Base-by-base conservation (phyloP, 2,888 invertebrate species). In the Phortica okadai region DNA sequence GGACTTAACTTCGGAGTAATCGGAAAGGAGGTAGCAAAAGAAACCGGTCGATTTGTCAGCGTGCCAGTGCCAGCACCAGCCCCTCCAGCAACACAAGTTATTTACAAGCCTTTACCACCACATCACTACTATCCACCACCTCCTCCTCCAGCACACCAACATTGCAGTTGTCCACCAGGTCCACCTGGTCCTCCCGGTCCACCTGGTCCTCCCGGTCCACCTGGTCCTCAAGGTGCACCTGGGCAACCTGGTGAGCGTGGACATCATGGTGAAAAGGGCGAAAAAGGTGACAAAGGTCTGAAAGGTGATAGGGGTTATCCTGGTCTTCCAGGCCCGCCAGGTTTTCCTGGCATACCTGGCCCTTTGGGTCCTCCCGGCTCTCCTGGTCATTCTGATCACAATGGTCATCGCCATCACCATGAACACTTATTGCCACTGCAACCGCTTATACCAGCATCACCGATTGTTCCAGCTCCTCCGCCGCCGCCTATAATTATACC, bases 111-210 rank as follows among this genome's bases (percentile, higher is more conserved):
- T 1, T 16, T 75, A 8, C 59, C 76, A 54, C 67, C 73, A 11
- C 67, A 14, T 33, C 33, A 33, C n/a, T 67, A 44, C 14, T 73
- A 73, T 21, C 76, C 76, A 58, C 73, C 73, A 45, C 72, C 69
- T 1, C 21, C 45, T 44, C 21, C 11, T 73, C 44, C n/a, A 1
- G 50, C 62, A 45, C 70, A 69, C 8, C 73, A 73, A 2, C 73
- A 76, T 4, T 80, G 80, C 45, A 42, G 75, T 25, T 80, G 81
- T 42, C 79, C 79, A 10, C 80, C 81, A 6, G 81, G 80, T 33
- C 80, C 77, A 33, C 80, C 79, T 3, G 81, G 81, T 0, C 73
- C 58, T 21, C 66, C 80, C 8, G 81, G 81, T 6, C 74, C 66
- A 3, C 11, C 64, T 16, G 79, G 80, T 10, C 44, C 33, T 1